Evolutionary conservation across 2,888 invertebrate genomes (phyloP).

Genomic region (Reticulitermes lucifugus): DNA sequence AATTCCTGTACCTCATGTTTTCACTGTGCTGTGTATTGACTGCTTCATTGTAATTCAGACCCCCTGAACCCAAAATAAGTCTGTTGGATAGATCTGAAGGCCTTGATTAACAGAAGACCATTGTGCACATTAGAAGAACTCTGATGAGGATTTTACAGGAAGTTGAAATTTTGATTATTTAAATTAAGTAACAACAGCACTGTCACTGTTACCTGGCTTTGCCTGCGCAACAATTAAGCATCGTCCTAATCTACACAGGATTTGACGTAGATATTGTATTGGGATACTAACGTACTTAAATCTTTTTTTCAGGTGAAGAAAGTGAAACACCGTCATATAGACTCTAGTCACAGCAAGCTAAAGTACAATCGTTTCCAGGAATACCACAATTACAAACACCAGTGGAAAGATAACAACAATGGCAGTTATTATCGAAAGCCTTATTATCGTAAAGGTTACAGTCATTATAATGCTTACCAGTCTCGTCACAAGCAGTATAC

Average conservation of each 20-base stretch:
- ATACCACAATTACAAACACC: conserved; percentile 64
- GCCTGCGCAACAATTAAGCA: too few relatives aligned
- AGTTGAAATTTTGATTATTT: background rate
- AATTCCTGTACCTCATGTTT: background rate
- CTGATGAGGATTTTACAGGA: conserved; percentile 6
- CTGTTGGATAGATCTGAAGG: too few relatives aligned
- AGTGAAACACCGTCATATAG: conserved; percentile 59
- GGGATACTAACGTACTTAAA: background rate
- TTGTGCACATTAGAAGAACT: background rate
- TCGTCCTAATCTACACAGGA: too few relatives aligned
- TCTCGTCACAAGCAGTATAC: conserved; percentile 24
- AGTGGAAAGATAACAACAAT: conserved; percentile 25
- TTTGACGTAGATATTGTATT: too few relatives aligned
- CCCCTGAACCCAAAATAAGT: too few relatives aligned
- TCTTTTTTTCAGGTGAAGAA: conserved; percentile 69
- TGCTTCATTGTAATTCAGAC: too few relatives aligned
- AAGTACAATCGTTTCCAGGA: conserved; percentile 70
- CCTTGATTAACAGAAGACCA: background rate
- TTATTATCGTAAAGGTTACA: conserved; percentile 2
- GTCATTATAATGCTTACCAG: conserved; percentile 4
- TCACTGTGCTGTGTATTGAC: background rate
- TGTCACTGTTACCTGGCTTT: too few relatives aligned
- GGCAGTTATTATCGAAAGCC: conserved; percentile 2
- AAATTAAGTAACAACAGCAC: background rate
- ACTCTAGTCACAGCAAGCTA: conserved; percentile 60